phyloP scores from a whole-genome alignment of 2,113 vertebrate species.

The Oncorhynchus gorbuscha region DNA sequence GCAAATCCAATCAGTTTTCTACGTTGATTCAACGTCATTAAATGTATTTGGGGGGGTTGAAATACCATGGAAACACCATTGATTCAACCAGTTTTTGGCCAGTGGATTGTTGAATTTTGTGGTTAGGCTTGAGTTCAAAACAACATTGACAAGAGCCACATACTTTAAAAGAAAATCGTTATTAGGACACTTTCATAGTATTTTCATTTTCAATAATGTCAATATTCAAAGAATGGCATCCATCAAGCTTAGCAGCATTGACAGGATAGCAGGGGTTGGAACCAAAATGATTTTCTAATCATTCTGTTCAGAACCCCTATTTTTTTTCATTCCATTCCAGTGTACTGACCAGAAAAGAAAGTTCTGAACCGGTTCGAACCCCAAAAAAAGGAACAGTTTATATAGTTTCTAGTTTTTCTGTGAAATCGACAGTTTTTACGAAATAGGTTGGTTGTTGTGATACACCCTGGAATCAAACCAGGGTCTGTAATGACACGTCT shows the following conservation, averaged over 20 bases:
- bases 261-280: constrained; percentile 19
- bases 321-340: not conserved
- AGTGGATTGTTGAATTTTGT: constrained; percentile 20
- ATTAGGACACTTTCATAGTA: constrained; percentile 20
- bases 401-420: constrained; percentile 21
- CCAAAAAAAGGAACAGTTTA: too few relatives aligned
- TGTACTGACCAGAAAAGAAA: constrained; percentile 39
- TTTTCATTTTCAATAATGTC: constrained; percentile 29
- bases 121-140: constrained; percentile 27
- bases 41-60: too few relatives aligned
- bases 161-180: not conserved
- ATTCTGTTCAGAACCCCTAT: too few relatives aligned
- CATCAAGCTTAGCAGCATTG: constrained; percentile 48
- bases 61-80: too few relatives aligned
- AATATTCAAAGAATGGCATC: constrained; percentile 38
- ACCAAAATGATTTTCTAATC: too few relatives aligned
- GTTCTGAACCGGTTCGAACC: too few relatives aligned
- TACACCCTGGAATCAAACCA: too few relatives aligned
- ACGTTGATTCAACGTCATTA: too few relatives aligned
- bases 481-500: too few relatives aligned
- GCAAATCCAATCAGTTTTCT: too few relatives aligned
- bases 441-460: too few relatives aligned
- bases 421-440: not conserved
- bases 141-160: constrained; percentile 5
- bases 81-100: too few relatives aligned